Conservation (phyloP, 2,797 vertebrate species). For the Bufotes viridis region DNA sequence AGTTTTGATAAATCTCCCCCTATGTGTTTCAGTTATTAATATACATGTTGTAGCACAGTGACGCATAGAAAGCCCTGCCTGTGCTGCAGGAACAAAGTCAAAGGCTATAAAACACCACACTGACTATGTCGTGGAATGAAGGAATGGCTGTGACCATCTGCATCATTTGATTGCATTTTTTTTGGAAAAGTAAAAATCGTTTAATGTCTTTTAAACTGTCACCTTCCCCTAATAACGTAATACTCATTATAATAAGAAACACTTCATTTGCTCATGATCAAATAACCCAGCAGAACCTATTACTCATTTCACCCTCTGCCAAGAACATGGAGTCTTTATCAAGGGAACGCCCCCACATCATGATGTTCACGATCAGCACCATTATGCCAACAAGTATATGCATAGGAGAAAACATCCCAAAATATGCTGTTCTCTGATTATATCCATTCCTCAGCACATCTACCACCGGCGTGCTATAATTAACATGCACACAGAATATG, state of each 20-base stretch:
- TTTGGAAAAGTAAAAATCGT: constrained; percentile 21
- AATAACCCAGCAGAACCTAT: constrained; percentile 70
- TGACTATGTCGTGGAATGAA: constrained; percentile 14
- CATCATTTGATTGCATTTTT: not conserved
- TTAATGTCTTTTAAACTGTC: constrained; percentile 36
- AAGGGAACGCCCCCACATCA: constrained; percentile 70
- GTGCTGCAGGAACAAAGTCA: constrained; percentile 1
- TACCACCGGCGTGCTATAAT: constrained; percentile 71
- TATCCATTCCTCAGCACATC: constrained; percentile 69
- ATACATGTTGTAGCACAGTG: constrained; percentile 37
- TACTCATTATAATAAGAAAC: constrained; percentile 60
- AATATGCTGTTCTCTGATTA: constrained; percentile 66
- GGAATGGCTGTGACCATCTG: constrained; percentile 17
- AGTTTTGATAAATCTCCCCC: too few species aligned
- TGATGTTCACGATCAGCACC: constrained; percentile 67
- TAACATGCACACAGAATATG: constrained; percentile 69
- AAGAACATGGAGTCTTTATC: constrained; percentile 70
- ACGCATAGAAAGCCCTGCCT: not conserved
- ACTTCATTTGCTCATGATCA: constrained; percentile 70
- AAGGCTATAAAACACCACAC: constrained; percentile 40
- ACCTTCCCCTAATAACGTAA: constrained; percentile 52
- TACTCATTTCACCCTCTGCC: constrained; percentile 72
- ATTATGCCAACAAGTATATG: constrained; percentile 70
- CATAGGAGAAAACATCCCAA: constrained; percentile 70
- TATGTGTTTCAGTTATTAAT: constrained; percentile 33